Evolutionary conservation across 2,113 vertebrate genomes (phyloP), one percentile per base, ranked within the genome.

Genomic region (Scortum barcoo): DNA sequence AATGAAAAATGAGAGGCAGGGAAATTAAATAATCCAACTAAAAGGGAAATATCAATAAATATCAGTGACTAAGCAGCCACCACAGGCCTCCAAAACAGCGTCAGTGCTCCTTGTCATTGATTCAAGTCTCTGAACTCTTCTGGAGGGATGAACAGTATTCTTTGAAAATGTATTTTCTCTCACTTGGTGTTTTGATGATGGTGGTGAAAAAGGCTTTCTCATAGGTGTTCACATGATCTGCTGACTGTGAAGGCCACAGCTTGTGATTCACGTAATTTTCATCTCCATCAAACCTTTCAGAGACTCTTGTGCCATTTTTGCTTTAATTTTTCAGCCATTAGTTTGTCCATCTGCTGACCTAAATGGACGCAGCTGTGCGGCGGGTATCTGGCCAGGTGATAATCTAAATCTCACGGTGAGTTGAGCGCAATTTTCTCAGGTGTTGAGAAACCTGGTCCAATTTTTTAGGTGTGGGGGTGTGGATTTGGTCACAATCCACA

Each of bases 291-390:
- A 51, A 28, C 12, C 20, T 20, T 63, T 28, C n/a, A 74, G 17
- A 22, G 16, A 36, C 4, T 61, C 33, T 3, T 22, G 26, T 5
- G 5, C 1, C 24, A 42, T 53, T 26, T 44, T 42, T 13, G 30
- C n/a, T 77, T 67, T 14, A n/a, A 19, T 67, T 14, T 78, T 44
- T 50, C 44, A 26, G 4, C 44, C 30, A 50, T 60, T 7, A 26
- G 20, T 24, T 19, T 20, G 54, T 76, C 79, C 71, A 83, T 87
- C 50, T 78, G 56, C 54, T 12, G 20, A 53, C 44, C 24, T 48
- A 56, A 62, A 69, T 67, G 46, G 72, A 46, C 78, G 48, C 85
- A 88, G 77, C 72, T 88, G 75, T 57, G 69, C 56, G 26, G 48
- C 4, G 6, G 42, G 38, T 63, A 46, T 58, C 65, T 66, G 60